These are phyloP conservation scores for Chionodraco myersi DNA, from an alignment of 2,113 vertebrate species.

Conservation along the genomic window DNA sequence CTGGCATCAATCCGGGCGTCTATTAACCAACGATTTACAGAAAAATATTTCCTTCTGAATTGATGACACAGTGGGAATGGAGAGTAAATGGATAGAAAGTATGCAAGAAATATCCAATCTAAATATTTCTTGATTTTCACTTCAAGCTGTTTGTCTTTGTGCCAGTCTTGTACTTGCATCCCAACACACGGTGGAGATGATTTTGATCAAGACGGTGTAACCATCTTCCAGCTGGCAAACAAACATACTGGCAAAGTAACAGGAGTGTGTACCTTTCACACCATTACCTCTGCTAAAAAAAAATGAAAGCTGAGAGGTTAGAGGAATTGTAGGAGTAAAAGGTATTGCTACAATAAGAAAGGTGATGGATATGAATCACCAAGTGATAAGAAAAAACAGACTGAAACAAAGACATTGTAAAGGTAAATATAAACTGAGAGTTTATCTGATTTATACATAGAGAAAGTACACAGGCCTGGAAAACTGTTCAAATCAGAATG, in stretches of 20 bases:
- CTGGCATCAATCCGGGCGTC: not conserved
- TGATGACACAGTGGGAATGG: not conserved
- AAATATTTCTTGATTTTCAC: not conserved
- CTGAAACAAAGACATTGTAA: conserved; percentile 3
- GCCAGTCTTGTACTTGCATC: conserved; percentile 21
- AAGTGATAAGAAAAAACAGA: conserved; percentile 22
- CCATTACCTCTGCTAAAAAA: conserved; percentile 13
- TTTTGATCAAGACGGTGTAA: conserved; percentile 13
- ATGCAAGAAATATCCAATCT: not conserved
- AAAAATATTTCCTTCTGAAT: not conserved
- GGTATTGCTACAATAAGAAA: conserved; percentile 20
- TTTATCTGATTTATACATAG: conserved; percentile 3
- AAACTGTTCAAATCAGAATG: conserved; percentile 5
- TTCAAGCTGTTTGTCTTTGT: conserved; percentile 19
- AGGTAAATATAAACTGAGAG: not conserved
- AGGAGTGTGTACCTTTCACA: conserved; percentile 26
- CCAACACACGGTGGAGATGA: conserved; percentile 15
- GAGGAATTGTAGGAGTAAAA: conserved; percentile 5
- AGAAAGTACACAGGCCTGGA: not conserved
- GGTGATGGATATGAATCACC: conserved; percentile 24
- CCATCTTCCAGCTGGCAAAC: conserved; percentile 38
- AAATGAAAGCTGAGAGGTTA: conserved; percentile 4
- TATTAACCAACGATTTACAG: conserved; percentile 11
- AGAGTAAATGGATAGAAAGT: not conserved
- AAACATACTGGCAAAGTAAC: conserved; percentile 32